Conservation (phyloP, 2,888 invertebrate genomes). For the Rutpela maculata region DNA sequence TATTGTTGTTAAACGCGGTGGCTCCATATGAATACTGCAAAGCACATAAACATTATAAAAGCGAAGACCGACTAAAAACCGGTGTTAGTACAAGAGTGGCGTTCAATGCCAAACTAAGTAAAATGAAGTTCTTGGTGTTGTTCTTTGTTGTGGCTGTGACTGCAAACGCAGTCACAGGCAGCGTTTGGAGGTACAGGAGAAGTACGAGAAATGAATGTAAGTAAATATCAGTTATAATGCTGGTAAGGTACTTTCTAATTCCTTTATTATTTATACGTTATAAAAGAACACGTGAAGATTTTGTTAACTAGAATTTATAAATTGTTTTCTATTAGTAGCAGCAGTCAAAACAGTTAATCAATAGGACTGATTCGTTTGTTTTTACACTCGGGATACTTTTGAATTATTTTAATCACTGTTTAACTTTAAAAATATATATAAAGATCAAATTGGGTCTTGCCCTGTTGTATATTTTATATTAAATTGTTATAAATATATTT, state of each 20-base stretch:
- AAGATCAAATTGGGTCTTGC: too few species aligned
- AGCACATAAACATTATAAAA: slow-evolving; percentile 37
- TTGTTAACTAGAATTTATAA: not conserved
- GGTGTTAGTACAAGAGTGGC: slow-evolving; percentile 41
- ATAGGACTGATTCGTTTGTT: too few species aligned
- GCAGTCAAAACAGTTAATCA: not conserved
- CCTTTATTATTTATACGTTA: not conserved
- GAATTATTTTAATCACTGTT: too few species aligned
- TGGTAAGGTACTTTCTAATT: slow-evolving; percentile 25
- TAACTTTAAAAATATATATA: too few species aligned
- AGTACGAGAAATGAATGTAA: slow-evolving; percentile 56
- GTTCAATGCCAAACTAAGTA: slow-evolving; percentile 38
- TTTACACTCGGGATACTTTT: too few species aligned
- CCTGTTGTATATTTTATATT: too few species aligned
- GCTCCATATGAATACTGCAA: slow-evolving; percentile 3
- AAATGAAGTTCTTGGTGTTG: slow-evolving; percentile 42
- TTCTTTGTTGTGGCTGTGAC: slow-evolving; percentile 32
- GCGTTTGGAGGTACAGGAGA: slow-evolving; percentile 45
- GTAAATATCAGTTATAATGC: slow-evolving; percentile 37
- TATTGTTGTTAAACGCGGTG: slow-evolving; percentile 19
- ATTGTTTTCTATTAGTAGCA: not conserved
- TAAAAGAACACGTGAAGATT: not conserved
- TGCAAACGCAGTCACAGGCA: slow-evolving; percentile 36
- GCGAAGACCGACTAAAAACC: slow-evolving; percentile 37
- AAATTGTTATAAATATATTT: too few species aligned